Conservation (phyloP, 2,113 vertebrate genomes). For the Centropristis striata region DNA sequence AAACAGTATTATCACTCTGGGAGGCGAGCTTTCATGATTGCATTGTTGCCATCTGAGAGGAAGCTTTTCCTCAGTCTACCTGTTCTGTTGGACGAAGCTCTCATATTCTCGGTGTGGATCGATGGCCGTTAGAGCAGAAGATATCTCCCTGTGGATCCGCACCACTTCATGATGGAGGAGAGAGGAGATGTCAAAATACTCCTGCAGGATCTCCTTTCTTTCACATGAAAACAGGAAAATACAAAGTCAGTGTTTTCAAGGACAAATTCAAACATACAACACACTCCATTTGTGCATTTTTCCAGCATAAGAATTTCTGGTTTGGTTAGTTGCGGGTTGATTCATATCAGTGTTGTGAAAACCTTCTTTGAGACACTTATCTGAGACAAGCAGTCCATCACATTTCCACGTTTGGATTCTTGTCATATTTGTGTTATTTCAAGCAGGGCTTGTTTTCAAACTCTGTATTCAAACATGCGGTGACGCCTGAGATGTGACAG, state of each 20-base stretch:
- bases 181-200: slow-evolving; percentile 92
- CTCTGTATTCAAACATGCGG: not conserved
- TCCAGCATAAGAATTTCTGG: not conserved
- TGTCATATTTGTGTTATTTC: not conserved
- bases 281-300: not conserved
- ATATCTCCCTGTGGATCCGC: slow-evolving; percentile 89
- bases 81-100: slow-evolving; percentile 90
- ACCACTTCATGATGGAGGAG: slow-evolving; percentile 91
- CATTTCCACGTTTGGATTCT: not conserved
- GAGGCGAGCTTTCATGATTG: not conserved
- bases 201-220: slow-evolving; percentile 93
- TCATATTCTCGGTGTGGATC: slow-evolving; percentile 89
- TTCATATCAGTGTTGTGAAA: not conserved
- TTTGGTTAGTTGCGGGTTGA: not conserved
- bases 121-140: slow-evolving; percentile 85
- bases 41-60: not conserved
- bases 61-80: slow-evolving; percentile 77
- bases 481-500: not conserved
- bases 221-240: not conserved
- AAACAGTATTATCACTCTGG: slow-evolving; percentile 2
- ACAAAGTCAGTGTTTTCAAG: not conserved
- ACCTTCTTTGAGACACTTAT: not conserved
- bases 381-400: not conserved
- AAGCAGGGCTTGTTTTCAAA: not conserved
- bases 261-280: not conserved